Evolutionary conservation across 2,113 vertebrate genomes (phyloP).

Genomic region (Nycticorax nycticorax): DNA sequence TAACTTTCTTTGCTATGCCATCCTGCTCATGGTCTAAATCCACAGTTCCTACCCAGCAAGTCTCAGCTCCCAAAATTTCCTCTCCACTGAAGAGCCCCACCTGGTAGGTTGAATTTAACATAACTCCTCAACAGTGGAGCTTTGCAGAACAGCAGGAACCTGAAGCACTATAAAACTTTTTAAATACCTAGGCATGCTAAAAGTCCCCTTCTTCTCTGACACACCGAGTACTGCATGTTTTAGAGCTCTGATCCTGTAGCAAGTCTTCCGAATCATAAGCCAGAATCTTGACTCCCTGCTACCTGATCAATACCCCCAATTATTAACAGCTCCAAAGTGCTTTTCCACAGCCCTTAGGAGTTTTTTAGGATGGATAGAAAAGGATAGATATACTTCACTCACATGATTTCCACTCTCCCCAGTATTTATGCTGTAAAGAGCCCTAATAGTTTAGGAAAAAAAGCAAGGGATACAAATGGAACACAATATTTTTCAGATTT

Average conservation of each 20-base stretch:
- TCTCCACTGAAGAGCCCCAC: not conserved
- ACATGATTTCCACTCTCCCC: rapidly evolving
- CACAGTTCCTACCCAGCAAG: not conserved
- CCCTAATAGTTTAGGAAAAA: not conserved
- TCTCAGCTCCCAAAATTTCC: not conserved
- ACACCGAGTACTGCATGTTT: rapidly evolving
- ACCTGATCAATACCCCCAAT: not conserved
- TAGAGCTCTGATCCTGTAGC: not conserved
- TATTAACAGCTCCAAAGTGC: not conserved
- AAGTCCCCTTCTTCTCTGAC: not conserved
- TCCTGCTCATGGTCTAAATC: not conserved
- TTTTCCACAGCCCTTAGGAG: not conserved
- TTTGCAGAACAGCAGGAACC: not conserved
- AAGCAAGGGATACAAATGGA: not conserved
- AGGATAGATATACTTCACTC: not conserved
- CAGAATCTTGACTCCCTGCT: not conserved
- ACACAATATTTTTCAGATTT: not conserved
- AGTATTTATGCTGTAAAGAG: not conserved
- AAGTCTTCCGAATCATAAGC: not conserved
- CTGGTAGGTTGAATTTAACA: not conserved
- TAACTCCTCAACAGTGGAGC: not conserved
- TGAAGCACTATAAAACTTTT: not conserved
- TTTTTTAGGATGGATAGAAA: not conserved
- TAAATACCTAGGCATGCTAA: not conserved
- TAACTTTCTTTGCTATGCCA: not conserved